These are phyloP conservation scores for Phalacrocorax aristotelis DNA, from an alignment of 2,113 vertebrate species.

Conservation along the genomic window DNA sequence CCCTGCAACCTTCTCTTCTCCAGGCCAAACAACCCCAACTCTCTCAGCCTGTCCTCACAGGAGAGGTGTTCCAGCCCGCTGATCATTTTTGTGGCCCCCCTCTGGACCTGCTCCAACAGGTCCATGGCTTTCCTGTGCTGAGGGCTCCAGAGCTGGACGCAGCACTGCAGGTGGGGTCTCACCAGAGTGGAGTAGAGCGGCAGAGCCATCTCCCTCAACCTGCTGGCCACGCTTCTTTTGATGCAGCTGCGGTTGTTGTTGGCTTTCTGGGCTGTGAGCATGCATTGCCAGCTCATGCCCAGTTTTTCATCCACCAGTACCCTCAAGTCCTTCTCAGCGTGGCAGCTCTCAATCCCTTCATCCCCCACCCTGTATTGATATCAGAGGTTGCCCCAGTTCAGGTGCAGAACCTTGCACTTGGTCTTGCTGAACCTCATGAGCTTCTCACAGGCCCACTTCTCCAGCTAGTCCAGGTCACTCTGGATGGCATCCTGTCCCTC, in stretches of 20 bases:
- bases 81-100: neutral
- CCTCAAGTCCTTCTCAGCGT: neutral
- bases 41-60: neutral
- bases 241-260: neutral
- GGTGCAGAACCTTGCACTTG: neutral
- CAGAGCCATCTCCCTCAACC: neutral
- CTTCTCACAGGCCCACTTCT: neutral
- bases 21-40: neutral
- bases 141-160: neutral
- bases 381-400: neutral
- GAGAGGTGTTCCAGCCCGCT: accelerated
- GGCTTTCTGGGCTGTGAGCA: neutral
- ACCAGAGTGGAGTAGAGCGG: neutral
- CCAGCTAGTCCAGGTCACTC: neutral
- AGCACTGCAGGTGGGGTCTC: neutral
- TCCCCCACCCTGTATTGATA: neutral
- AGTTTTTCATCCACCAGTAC: neutral
- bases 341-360: neutral
- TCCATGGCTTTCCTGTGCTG: neutral
- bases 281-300: accelerated
- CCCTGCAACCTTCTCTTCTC: neutral
- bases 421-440: neutral
- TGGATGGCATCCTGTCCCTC: neutral
- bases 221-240: neutral
- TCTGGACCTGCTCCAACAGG: neutral